Conservation (phyloP, 2,888 invertebrate species). For the Drosophila gaucha region DNA sequence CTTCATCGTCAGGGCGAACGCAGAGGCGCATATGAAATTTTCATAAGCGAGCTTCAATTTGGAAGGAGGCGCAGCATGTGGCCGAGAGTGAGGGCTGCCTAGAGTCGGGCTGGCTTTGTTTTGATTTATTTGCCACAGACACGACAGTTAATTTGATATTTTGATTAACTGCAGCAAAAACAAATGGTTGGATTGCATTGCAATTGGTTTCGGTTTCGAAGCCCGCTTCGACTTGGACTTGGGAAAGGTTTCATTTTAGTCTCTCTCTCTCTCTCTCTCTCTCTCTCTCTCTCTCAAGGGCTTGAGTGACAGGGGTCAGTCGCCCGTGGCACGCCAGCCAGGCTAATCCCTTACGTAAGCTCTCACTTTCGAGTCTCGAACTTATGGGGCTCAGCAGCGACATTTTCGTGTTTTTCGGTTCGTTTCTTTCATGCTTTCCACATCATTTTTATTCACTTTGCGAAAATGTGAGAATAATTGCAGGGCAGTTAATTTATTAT, state of each 20-base stretch:
- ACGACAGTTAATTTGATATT: conserved; percentile 85
- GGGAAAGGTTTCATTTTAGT: conserved; percentile 13
- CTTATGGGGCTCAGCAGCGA: conserved; percentile 17
- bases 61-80: conserved; percentile 1
- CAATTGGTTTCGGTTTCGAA: conserved; percentile 9
- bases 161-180: conserved; percentile 84
- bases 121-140: conserved; percentile 85
- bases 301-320: conserved; percentile 41
- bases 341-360: conserved; percentile 62
- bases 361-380: conserved; percentile 58
- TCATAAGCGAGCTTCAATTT: conserved; percentile 51
- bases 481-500: conserved; percentile 79
- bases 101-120: conserved; percentile 53
- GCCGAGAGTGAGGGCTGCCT: conserved; percentile 4
- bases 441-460: conserved; percentile 78
- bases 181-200: conserved; percentile 29
- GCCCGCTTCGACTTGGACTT: conserved; percentile 5
- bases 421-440: conserved; percentile 41
- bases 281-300: not conserved
- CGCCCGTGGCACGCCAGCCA: conserved; percentile 22
- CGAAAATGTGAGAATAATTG: conserved; percentile 80
- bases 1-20: conserved; percentile 48
- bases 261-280: not conserved
- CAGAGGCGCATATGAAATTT: conserved; percentile 62
- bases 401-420: conserved; percentile 22